Evolutionary conservation across 2,888 invertebrate species (phyloP).

Genomic region (Nomada fucata): DNA sequence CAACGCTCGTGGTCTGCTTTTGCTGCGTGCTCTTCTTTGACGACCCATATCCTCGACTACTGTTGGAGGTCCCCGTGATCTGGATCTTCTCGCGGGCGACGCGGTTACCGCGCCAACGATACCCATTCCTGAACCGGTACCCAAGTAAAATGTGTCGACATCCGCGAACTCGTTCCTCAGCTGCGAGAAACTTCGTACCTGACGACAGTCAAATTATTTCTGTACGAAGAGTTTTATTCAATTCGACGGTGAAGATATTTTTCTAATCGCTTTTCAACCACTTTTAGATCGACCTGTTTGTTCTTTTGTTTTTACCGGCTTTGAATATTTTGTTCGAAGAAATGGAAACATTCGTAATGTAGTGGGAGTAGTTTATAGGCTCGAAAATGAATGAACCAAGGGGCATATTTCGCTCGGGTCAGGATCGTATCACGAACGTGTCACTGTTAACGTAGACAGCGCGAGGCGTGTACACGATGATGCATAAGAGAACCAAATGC

Average conservation of each 20-base stretch:
- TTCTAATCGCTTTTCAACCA: too few relatives aligned
- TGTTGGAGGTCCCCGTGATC: slow-evolving; percentile 86
- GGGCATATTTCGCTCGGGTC: slow-evolving; percentile 14
- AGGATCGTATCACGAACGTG: slow-evolving; percentile 39
- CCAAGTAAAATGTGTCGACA: slow-evolving; percentile 95
- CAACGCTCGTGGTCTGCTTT: slow-evolving; percentile 93
- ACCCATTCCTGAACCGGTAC: slow-evolving; percentile 84
- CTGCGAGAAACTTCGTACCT: slow-evolving; percentile 97
- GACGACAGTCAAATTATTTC: slow-evolving; percentile 34
- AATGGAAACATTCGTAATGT: not conserved
- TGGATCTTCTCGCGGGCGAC: slow-evolving; percentile 88
- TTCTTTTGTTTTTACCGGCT: not conserved
- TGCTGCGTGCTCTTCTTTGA: slow-evolving; percentile 90
- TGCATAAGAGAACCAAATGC: slow-evolving; percentile 53
- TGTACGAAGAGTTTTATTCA: not conserved
- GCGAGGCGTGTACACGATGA: slow-evolving; percentile 36
- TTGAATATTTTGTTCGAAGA: not conserved
- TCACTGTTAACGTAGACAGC: slow-evolving; percentile 47
- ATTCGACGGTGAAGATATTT: not conserved
- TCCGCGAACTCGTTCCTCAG: slow-evolving; percentile 96
- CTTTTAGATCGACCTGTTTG: too few relatives aligned
- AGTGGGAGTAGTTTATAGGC: not conserved
- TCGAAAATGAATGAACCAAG: slow-evolving; percentile 43
- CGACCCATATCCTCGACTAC: slow-evolving; percentile 85
- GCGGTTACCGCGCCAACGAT: slow-evolving; percentile 84